phyloP scores from a whole-genome alignment of 2,888 invertebrate species.

The Lasioglossum zephyrum region DNA sequence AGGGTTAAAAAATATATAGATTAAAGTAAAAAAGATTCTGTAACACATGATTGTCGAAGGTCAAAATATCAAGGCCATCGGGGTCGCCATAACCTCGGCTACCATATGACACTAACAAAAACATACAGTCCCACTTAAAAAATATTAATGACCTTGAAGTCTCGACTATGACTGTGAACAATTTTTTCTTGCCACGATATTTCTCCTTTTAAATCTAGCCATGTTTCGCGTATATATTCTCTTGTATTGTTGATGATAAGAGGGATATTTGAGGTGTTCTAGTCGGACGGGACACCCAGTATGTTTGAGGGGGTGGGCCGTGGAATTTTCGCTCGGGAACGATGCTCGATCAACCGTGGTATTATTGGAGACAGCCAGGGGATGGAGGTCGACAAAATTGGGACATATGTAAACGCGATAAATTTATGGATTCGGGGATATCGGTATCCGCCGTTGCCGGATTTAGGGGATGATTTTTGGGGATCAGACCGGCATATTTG shows the following conservation, averaged over 20 bases:
- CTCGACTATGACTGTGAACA: background rate
- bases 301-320: background rate
- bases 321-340: slow-evolving; percentile 18
- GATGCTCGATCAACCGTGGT: slow-evolving; percentile 23
- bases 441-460: background rate
- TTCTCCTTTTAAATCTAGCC: background rate
- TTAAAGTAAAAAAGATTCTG: no score
- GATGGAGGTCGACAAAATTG: slow-evolving; percentile 15
- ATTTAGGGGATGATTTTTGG: slow-evolving; percentile 11
- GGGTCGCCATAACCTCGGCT: background rate
- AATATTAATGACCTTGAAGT: no score
- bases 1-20: no score
- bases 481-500: background rate
- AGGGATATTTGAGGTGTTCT: background rate
- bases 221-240: background rate
- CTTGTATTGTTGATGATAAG: background rate
- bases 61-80: background rate
- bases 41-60: no score
- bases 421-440: slow-evolving; percentile 22
- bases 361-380: slow-evolving; percentile 22
- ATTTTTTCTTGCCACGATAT: background rate
- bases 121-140: background rate
- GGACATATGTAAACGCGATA: slow-evolving; percentile 26
- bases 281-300: background rate
- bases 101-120: background rate